Conservation (phyloP, 2,888 invertebrate species). For the Byasa hedistus region DNA sequence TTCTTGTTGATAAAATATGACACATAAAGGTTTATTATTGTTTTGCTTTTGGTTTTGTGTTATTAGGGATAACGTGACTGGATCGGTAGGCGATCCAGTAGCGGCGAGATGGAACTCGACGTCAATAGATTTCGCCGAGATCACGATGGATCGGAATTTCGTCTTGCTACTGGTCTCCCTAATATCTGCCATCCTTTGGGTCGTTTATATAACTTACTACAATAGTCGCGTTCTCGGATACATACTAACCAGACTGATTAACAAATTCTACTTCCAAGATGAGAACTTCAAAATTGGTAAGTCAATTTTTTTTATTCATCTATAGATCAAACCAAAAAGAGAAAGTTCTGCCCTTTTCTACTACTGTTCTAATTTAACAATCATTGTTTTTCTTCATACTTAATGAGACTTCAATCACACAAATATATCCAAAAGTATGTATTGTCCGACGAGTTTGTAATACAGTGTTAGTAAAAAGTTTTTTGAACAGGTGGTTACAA, state of each 20-base stretch:
- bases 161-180: conserved; percentile 89
- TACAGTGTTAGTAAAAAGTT: too few species aligned
- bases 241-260: conserved; percentile 92
- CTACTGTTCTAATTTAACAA: too few species aligned
- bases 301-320: conserved; percentile 35
- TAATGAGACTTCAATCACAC: too few species aligned
- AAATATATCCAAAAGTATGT: too few species aligned
- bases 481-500: too few species aligned
- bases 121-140: conserved; percentile 80
- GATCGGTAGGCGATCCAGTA: conserved; percentile 55
- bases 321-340: neutral
- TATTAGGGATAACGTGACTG: conserved; percentile 64
- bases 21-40: conserved; percentile 37
- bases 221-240: conserved; percentile 95
- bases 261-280: conserved; percentile 90
- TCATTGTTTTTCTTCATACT: too few species aligned
- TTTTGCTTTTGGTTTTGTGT: conserved; percentile 41
- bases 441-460: too few species aligned
- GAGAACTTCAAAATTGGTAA: conserved; percentile 94
- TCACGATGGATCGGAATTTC: conserved; percentile 87
- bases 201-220: conserved; percentile 96
- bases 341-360: neutral
- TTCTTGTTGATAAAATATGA: conserved; percentile 49
- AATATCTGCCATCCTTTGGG: conserved; percentile 92
- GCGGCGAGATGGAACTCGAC: conserved; percentile 81